Base-by-base conservation (phyloP, 2,797 vertebrate species). In the Lophotriccus pileatus region DNA sequence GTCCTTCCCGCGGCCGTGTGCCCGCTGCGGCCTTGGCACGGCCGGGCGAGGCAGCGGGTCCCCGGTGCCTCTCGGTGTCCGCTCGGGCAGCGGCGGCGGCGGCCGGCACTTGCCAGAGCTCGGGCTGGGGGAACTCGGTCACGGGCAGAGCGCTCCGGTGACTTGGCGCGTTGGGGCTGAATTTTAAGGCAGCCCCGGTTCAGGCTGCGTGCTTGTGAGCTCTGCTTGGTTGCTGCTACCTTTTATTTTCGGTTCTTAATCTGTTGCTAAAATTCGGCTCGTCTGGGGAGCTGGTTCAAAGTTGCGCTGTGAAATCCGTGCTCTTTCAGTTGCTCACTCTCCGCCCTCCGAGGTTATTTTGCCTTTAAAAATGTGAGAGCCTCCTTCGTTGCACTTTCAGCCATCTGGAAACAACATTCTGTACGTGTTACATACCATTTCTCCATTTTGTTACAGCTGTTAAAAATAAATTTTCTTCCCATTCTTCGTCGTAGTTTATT, bases 21-120 rank as follows among this genome's bases (percentile, higher is more conserved):
- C 32, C 59, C 50, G 13, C 50, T 7, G 39, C 22, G 39, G 70
- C 58, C 64, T 36, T 7, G 69, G 56, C 49, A 3, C 6, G 16
- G 36, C 14, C 5, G 17, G 25, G 3, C 3, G 46, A 30, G 52
- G n/a, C 23, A 21, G 53, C 20, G 16, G 46, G 13, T 41, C 3
- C 19, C 23, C 46, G 67, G 68, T 24, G 7, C 23, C 30, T 14
- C 15, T 7, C 21, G 16, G 36, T 7, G 3, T 43, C 39, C 10
- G 17, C 36, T 36, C 0, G 76, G 68, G 75, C 69, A 21, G 59
- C 69, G 22, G 59, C 1, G 85, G n/a, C 47, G 16, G 76, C 50
- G 37, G 23, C 28, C 25, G 27, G 50, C 73, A 0, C 59, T 14
- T 16, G 2, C 1, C 32, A 0, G 1, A 3, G 1, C 12, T 18